These are phyloP conservation scores for Megaceryle torquata DNA, from an alignment of 2,113 vertebrate genomes.

Conservation along the genomic window DNA sequence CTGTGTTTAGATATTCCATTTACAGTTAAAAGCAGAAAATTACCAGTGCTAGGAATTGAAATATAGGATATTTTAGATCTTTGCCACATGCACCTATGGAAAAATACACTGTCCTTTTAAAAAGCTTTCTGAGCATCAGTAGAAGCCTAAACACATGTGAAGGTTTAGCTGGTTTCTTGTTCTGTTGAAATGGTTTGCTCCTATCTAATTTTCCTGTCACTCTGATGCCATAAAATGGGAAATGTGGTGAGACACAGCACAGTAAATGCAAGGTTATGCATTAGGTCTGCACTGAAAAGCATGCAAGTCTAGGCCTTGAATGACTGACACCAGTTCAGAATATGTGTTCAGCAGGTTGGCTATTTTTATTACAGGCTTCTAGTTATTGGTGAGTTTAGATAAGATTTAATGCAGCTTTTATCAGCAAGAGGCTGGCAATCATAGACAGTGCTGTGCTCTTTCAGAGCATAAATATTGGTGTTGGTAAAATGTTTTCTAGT, in stretches of 20 bases:
- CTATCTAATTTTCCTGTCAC: neutral
- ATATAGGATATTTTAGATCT: neutral
- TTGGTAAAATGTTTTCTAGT: neutral
- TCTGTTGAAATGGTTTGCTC: neutral
- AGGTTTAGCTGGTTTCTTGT: neutral
- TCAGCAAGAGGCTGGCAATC: neutral
- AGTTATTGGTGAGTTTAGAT: neutral
- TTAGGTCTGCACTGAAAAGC: neutral
- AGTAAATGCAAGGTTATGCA: neutral
- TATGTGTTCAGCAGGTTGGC: neutral
- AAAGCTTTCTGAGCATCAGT: neutral
- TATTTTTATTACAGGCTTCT: neutral
- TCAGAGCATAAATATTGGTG: neutral
- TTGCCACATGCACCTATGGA: neutral
- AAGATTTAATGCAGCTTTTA: neutral
- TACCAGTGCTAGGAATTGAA: neutral
- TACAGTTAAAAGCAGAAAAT: neutral
- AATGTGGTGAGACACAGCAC: neutral
- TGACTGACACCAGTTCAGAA: neutral
- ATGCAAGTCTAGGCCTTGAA: neutral
- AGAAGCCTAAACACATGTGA: neutral
- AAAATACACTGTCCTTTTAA: neutral
- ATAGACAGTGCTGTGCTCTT: neutral
- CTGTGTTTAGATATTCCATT: neutral
- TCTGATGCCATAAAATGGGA: neutral